Percentiles rank a stretch among this genome's conserved stretches.
Conservation (phyloP, 2,113 vertebrate genomes). For the Cottus gobio region DNA sequence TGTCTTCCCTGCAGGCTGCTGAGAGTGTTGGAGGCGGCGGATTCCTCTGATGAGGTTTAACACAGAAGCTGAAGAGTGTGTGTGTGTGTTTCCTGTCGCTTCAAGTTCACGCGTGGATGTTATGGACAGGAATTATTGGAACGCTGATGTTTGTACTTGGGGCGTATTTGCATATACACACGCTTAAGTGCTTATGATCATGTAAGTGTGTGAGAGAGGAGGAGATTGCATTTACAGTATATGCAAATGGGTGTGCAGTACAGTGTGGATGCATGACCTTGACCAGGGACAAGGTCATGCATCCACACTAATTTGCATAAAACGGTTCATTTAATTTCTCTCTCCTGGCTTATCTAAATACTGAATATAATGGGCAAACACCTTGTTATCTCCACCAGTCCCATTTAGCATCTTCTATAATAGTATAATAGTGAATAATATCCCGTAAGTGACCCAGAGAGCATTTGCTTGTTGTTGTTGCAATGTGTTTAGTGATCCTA, state of each 20-base stretch:
- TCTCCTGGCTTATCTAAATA: conserved; percentile 2
- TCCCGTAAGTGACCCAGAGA: not conserved
- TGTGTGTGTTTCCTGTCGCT: not conserved
- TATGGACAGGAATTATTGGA: not conserved
- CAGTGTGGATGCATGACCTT: conserved; percentile 3
- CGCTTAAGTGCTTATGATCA: not conserved
- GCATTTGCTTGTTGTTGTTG: not conserved
- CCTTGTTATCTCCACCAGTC: not conserved
- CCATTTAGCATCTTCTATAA: not conserved
- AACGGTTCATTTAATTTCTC: conserved; percentile 12
- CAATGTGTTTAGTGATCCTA: no score
- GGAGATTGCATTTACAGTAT: conserved; percentile 4
- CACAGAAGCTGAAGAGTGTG: not conserved
- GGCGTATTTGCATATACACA: not conserved
- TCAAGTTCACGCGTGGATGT: not conserved
- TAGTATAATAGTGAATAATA: not conserved
- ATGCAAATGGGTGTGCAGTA: not conserved
- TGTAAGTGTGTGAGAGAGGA: not conserved
- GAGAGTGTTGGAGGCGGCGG: conserved; percentile 15
- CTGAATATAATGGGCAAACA: not conserved
- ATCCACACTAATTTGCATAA: conserved; percentile 13
- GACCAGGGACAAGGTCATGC: conserved; percentile 7
- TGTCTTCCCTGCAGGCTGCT: conserved; percentile 19
- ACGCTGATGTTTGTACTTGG: not conserved
- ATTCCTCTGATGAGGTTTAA: conserved; percentile 3